Evolutionary conservation across 2,797 vertebrate species (phyloP), one percentile per base, ranked within the genome.

Genomic region (Echiichthys vipera): DNA sequence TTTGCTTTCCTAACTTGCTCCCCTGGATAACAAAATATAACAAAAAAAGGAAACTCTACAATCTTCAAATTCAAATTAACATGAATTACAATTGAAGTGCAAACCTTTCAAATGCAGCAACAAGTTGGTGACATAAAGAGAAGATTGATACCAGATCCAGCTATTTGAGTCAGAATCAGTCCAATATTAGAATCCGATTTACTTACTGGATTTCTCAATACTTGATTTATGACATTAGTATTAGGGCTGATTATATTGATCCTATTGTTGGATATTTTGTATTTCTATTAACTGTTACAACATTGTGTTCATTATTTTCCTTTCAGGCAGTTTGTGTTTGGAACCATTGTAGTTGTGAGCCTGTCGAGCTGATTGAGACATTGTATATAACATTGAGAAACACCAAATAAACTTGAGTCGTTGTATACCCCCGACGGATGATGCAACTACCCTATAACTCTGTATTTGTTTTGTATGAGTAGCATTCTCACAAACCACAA

Each of bases 401-500:
- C 8, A 25, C 37, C 43, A 70, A 53, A 74, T 47, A 71, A 65
- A 68, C 45, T 32, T 27, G 20, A 34, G 7, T 39, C 18, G 10
- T 5, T 51, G 18, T 30, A 34, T 10, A 34, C 1, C n/a, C 22
- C 36, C 36, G 1, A 27, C 46, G 49, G 36, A 63, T 59, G 47
- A 64, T 49, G 30, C 36, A 58, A 32, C 27, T 7, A 12, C 8
- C 29, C 25, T 17, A 36, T 42, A 43, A 63, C 6, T 40, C 5
- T 53, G 14, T 32, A 32, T 46, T 51, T 71, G 53, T 65, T 49
- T 37, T 25, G 8, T n/a, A n/a, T n/a, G 24, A 40, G 18, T 2
- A 36, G 24, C 34, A 39, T 61, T 55, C 61, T 43, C 10, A 11
- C 17, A 61, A 42, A 66, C 51, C 69, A 63, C 55, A 70, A 32